Percentiles rank a stretch among this genome's conserved stretches.
Evolutionary conservation across 1,140 invertebrate species (phyloP).

Genomic region (Ericerus pela): DNA sequence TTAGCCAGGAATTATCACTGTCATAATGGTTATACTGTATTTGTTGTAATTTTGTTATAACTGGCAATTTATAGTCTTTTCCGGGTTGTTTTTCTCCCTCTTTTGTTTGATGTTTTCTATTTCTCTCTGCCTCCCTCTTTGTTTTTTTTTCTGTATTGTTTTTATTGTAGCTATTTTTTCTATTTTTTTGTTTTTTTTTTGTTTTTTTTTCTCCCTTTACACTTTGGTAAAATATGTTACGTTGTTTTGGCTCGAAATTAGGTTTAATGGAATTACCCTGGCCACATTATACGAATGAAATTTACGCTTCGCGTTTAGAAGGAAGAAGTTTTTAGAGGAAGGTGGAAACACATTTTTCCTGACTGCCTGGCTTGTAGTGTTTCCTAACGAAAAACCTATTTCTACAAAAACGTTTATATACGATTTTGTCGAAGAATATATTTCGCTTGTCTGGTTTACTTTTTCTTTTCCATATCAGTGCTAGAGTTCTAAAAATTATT

Average conservation of each 20-base stretch:
- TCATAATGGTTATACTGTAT: conserved; percentile 1
- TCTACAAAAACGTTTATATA: neutral
- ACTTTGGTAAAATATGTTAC: conserved; percentile 11
- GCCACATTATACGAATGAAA: neutral
- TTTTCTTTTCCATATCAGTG: no score
- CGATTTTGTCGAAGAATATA: neutral
- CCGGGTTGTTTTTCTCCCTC: neutral
- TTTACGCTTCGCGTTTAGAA: neutral
- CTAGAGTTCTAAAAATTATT: no score
- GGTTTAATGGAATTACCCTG: conserved; percentile 6
- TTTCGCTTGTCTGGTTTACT: neutral
- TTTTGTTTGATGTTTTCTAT: no score
- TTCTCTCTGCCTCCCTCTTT: no score
- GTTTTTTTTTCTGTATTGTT: no score
- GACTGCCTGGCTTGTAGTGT: neutral
- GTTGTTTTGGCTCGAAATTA: conserved; percentile 6
- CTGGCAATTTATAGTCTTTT: conserved; percentile 4
- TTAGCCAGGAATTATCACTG: conserved; percentile 2
- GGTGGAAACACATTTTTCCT: neutral
- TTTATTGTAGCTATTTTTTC: no score
- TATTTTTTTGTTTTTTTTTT: no score
- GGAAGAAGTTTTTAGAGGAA: neutral
- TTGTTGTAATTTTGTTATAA: conserved; percentile 6
- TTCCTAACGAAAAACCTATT: neutral
- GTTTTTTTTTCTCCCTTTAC: no score